These are phyloP conservation scores for Stegostoma tigrinum DNA, from an alignment of 2,113 vertebrate genomes.

Conservation along the genomic window DNA sequence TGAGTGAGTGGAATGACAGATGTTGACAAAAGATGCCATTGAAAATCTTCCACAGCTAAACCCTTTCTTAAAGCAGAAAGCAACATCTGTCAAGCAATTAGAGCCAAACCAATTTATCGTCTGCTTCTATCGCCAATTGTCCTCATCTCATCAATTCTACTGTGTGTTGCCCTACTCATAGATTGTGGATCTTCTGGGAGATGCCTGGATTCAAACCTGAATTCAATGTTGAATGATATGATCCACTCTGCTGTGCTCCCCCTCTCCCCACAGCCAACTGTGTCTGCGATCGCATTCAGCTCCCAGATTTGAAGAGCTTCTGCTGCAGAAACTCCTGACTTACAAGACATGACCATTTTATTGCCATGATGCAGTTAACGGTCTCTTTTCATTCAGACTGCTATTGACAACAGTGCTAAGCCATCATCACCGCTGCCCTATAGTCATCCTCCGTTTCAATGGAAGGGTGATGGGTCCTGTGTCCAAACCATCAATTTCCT, in stretches of 20 bases:
- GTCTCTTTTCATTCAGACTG: background rate
- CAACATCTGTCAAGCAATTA: background rate
- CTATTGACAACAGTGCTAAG: background rate
- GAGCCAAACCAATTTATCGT: background rate
- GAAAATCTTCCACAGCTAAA: background rate
- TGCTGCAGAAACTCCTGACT: background rate
- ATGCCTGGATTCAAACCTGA: background rate
- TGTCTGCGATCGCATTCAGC: background rate
- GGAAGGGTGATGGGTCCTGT: background rate
- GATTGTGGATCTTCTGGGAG: background rate
- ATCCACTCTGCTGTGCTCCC: background rate
- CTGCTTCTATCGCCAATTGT: background rate
- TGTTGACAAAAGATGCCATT: background rate
- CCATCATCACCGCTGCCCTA: background rate
- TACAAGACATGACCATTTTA: background rate
- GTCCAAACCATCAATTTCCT: background rate
- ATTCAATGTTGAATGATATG: background rate
- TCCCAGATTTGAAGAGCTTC: background rate
- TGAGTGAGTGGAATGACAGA: background rate
- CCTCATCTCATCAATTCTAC: background rate
- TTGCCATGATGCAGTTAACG: background rate
- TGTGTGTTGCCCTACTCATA: background rate
- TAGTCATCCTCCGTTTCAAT: background rate
- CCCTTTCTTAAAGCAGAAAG: background rate
- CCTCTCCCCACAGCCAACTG: background rate